phyloP scores from a whole-genome alignment of 2,113 vertebrate species.

The Pelmatolapia mariae region DNA sequence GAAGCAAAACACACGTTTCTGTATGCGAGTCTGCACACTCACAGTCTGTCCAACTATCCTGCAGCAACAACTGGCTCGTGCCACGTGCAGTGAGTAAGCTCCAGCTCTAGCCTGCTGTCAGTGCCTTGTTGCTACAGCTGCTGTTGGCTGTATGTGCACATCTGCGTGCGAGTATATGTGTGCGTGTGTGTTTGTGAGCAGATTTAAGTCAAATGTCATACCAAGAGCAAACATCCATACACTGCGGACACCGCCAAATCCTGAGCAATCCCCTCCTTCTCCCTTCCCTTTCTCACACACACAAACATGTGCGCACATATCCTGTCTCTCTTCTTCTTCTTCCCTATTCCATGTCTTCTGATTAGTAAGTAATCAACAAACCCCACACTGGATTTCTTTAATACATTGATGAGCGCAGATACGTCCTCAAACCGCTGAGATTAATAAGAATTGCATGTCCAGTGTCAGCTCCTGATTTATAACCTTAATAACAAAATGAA shows the following conservation, averaged over 20 bases:
- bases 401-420: not conserved
- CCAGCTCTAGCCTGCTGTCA: constrained; percentile 17
- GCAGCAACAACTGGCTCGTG: constrained; percentile 14
- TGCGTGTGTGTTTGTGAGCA: not conserved
- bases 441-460: not conserved
- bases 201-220: constrained; percentile 61
- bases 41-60: constrained; percentile 2
- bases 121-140: constrained; percentile 35
- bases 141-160: constrained; percentile 37
- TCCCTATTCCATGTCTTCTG: not conserved
- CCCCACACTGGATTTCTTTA: not conserved
- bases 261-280: constrained; percentile 6
- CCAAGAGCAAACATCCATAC: constrained; percentile 51
- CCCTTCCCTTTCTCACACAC: not conserved
- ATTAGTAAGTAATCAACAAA: not conserved
- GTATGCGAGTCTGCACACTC: not conserved
- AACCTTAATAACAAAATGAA: not conserved
- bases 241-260: constrained; percentile 35
- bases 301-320: not conserved
- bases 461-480: not conserved
- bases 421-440: not conserved
- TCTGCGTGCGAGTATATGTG: not conserved
- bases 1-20: not conserved
- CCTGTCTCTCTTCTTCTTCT: not conserved
- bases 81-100: constrained; percentile 43